A percentile compares a stretch with the other conserved stretches of the same genome.
Conservation (phyloP, 2,797 vertebrate genomes). For the Phalloptychus januarius region DNA sequence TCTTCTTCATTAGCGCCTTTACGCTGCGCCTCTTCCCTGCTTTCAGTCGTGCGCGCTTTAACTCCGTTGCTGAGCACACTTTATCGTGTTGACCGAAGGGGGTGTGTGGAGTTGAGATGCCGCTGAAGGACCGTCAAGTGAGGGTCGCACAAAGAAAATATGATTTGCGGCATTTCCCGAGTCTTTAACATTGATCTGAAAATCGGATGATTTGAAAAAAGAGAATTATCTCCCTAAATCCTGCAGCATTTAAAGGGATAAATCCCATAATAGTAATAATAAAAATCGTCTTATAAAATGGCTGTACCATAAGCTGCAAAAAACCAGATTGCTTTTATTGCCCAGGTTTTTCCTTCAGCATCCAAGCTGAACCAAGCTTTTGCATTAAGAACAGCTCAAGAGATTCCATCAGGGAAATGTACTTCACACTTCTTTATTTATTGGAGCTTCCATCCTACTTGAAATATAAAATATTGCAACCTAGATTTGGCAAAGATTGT, state of each 20-base stretch:
- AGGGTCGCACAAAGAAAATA: constrained; percentile 9
- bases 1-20: background rate
- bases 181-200: constrained; percentile 28
- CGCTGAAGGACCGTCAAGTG: constrained; percentile 54
- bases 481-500: background rate
- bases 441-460: background rate
- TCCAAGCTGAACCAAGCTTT: constrained; percentile 7
- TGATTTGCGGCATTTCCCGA: constrained; percentile 14
- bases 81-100: constrained; percentile 23
- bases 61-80: constrained; percentile 66
- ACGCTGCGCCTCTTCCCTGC: constrained; percentile 13
- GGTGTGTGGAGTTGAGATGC: constrained; percentile 44
- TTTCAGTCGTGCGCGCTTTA: constrained; percentile 60
- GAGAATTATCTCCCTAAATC: constrained; percentile 17
- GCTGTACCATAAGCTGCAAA: background rate
- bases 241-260: constrained; percentile 12
- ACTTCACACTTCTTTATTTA: background rate
- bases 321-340: background rate
- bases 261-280: constrained; percentile 19
- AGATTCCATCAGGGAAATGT: constrained; percentile 4
- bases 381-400: background rate
- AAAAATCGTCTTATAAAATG: constrained; percentile 11
- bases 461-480: constrained; percentile 3
- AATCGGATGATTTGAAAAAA: constrained; percentile 22
- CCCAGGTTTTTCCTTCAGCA: background rate